Conservation (phyloP, 2,113 vertebrate genomes). For the Hyaena hyaena region DNA sequence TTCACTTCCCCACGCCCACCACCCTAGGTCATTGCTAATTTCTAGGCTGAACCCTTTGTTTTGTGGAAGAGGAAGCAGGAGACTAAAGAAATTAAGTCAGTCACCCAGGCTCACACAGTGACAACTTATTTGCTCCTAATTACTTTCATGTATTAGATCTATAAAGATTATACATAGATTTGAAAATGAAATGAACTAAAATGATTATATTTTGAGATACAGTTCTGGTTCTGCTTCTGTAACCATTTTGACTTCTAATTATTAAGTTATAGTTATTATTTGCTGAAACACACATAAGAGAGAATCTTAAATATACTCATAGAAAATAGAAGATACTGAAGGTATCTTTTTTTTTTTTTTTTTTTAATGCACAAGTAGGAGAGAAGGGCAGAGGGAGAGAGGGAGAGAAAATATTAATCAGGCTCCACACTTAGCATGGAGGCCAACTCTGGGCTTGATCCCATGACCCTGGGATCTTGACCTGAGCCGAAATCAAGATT, state of each 20-base stretch:
- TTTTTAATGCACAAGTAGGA: too few species aligned
- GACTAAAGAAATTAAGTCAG: neutral
- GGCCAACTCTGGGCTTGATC: too few species aligned
- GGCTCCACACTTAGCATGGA: too few species aligned
- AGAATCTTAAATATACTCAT: neutral
- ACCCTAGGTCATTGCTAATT: neutral
- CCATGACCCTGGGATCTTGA: too few species aligned
- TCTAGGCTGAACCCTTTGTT: neutral
- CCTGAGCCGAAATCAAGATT: too few species aligned
- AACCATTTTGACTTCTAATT: neutral
- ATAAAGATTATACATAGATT: neutral
- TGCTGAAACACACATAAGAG: neutral
- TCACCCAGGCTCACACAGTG: neutral
- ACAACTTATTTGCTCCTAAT: neutral
- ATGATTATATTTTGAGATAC: neutral
- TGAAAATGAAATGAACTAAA: neutral
- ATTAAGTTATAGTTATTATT: neutral
- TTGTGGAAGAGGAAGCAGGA: neutral
- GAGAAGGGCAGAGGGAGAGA: too few species aligned
- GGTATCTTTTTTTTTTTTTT: neutral
- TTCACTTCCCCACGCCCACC: rapidly evolving
- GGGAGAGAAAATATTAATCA: too few species aligned
- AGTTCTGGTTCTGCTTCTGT: neutral
- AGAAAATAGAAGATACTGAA: neutral
- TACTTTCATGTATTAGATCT: neutral